Conservation (phyloP, 2,888 invertebrate genomes). For the Ochropacha duplaris region DNA sequence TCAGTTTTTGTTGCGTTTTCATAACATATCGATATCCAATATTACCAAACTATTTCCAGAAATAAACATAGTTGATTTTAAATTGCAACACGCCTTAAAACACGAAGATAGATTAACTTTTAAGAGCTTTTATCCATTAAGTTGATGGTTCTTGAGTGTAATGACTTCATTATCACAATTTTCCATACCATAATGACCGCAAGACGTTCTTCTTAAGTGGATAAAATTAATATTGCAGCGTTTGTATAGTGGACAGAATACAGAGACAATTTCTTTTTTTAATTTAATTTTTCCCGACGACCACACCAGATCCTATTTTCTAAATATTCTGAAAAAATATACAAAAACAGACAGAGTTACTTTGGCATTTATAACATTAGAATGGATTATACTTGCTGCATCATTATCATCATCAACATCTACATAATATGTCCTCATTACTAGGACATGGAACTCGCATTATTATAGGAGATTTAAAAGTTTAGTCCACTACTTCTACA, state of each 20-base stretch:
- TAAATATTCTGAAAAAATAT: too few relatives aligned
- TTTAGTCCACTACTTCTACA: too few relatives aligned
- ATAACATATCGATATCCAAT: slow-evolving; percentile 1
- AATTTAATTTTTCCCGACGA: neutral
- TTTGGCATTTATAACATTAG: too few relatives aligned
- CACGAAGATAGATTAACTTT: slow-evolving; percentile 68
- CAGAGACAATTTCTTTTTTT: too few relatives aligned
- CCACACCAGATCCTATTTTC: too few relatives aligned
- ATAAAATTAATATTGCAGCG: slow-evolving; percentile 31
- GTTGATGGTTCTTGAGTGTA: slow-evolving; percentile 59
- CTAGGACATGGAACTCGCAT: too few relatives aligned
- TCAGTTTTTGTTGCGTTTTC: neutral
- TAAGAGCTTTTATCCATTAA: slow-evolving; percentile 77
- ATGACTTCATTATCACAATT: slow-evolving; percentile 67
- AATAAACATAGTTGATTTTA: slow-evolving; percentile 27
- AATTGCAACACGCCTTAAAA: slow-evolving; percentile 47
- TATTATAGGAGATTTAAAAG: too few relatives aligned
- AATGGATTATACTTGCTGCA: too few relatives aligned
- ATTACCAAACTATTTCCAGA: neutral
- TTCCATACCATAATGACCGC: slow-evolving; percentile 43
- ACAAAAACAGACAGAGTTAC: too few relatives aligned
- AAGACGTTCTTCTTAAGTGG: slow-evolving; percentile 33
- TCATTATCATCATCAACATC: too few relatives aligned
- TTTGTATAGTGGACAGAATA: neutral
- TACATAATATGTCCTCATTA: too few relatives aligned